A percentile compares a stretch with the other conserved stretches of the same genome.
Conservation (phyloP, 2,888 invertebrate genomes). For the Drosophila neotestacea region DNA sequence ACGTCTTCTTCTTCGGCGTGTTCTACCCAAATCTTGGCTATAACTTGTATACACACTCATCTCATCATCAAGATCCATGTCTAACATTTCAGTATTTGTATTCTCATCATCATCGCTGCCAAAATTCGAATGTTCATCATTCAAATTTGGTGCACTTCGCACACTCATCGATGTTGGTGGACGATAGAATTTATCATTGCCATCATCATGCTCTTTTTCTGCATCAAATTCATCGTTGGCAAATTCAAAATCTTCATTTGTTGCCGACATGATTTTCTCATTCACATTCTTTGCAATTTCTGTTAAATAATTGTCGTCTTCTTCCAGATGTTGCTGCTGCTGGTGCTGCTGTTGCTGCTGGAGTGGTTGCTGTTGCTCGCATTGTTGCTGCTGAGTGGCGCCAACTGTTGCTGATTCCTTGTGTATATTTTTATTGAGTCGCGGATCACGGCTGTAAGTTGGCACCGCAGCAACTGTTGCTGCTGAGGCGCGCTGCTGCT, state of each 20-base stretch:
- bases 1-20: slow-evolving; percentile 71
- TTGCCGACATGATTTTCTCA: slow-evolving; percentile 84
- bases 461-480: slow-evolving; percentile 18
- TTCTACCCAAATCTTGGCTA: slow-evolving; percentile 83
- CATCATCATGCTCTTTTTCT: slow-evolving; percentile 57
- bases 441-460: slow-evolving; percentile 83
- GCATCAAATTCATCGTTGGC: slow-evolving; percentile 84
- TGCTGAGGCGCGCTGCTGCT: background rate
- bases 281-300: slow-evolving; percentile 85
- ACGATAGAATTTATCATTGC: slow-evolving; percentile 69
- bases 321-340: slow-evolving; percentile 53
- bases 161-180: slow-evolving; percentile 84
- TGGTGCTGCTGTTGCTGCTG: slow-evolving; percentile 17
- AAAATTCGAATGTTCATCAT: slow-evolving; percentile 83
- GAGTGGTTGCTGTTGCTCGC: slow-evolving; percentile 10
- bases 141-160: slow-evolving; percentile 83
- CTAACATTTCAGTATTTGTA: slow-evolving; percentile 85
- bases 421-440: slow-evolving; percentile 84
- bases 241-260: slow-evolving; percentile 83
- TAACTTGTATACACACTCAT: slow-evolving; percentile 85
- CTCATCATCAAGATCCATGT: slow-evolving; percentile 85
- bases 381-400: slow-evolving; percentile 6
- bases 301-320: slow-evolving; percentile 84
- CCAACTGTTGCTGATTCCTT: slow-evolving; percentile 55
- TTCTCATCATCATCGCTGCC: slow-evolving; percentile 71